These are phyloP conservation scores for Hucho hucho DNA, from an alignment of 2,113 vertebrate species.

Conservation along the genomic window DNA sequence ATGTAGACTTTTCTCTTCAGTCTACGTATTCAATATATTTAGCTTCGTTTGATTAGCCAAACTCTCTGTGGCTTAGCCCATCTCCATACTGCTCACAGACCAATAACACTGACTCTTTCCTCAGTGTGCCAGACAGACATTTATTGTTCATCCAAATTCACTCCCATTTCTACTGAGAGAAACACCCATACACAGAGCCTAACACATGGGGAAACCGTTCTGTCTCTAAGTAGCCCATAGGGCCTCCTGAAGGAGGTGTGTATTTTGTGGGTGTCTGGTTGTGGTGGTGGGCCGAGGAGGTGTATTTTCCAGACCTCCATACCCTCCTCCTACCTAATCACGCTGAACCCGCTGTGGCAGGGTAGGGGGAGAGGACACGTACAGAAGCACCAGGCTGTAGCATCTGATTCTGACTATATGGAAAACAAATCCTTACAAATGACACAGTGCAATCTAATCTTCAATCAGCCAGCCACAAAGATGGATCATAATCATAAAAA, in stretches of 20 bases:
- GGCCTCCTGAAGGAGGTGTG: too few species aligned
- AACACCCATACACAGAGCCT: slow-evolving; percentile 22
- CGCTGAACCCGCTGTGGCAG: background rate
- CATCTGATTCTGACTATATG: background rate
- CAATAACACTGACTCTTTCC: background rate
- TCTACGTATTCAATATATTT: background rate
- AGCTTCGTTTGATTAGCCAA: background rate
- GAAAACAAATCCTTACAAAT: too few species aligned
- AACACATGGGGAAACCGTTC: slow-evolving; percentile 17
- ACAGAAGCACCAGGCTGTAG: background rate
- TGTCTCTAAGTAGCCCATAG: too few species aligned
- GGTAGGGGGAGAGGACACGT: background rate
- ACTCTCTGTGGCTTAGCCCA: background rate
- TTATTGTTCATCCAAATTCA: background rate
- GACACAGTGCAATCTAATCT: too few species aligned
- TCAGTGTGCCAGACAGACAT: background rate
- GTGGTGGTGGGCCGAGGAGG: background rate
- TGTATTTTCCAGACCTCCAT: slow-evolving; percentile 43
- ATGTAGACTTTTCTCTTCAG: background rate
- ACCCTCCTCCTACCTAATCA: background rate
- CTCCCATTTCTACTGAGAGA: background rate
- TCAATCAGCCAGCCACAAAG: too few species aligned
- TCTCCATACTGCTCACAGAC: background rate
- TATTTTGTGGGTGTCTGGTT: slow-evolving; percentile 39
- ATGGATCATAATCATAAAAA: too few species aligned